Evolutionary conservation across 2,888 invertebrate genomes (phyloP).

Genomic region (Drosophila dives): DNA sequence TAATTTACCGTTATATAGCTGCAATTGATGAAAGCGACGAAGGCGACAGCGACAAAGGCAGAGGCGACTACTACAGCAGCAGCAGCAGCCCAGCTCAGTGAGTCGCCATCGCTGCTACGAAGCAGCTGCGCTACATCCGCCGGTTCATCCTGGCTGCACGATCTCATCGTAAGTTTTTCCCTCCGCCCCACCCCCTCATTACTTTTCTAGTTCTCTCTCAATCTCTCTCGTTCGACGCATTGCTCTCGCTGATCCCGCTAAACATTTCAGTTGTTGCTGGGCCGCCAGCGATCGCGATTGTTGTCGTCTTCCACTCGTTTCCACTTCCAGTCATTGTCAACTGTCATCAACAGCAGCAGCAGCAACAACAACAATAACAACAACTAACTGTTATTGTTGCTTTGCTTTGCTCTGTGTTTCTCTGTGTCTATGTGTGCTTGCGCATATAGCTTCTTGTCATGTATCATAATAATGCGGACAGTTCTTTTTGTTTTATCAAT

Average conservation of each 20-base stretch:
- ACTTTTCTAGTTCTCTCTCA: not conserved
- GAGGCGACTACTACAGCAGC: constrained; percentile 18
- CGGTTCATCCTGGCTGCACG: constrained; percentile 72
- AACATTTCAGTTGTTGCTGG: constrained; percentile 60
- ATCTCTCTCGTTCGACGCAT: constrained; percentile 15
- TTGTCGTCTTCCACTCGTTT: constrained; percentile 26
- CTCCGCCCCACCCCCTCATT: not conserved
- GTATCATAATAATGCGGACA: constrained; percentile 74
- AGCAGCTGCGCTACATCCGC: constrained; percentile 60
- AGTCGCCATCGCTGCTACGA: constrained; percentile 46
- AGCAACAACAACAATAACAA: constrained; percentile 14
- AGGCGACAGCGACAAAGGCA: constrained; percentile 18
- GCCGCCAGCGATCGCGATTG: constrained; percentile 48
- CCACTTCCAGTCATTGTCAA: constrained; percentile 30
- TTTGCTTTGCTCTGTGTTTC: constrained; percentile 7
- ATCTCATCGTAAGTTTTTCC: constrained; percentile 58
- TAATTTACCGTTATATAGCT: constrained; percentile 78
- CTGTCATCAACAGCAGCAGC: constrained; percentile 4
- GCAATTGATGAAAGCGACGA: constrained; percentile 68
- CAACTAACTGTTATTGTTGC: constrained; percentile 12
- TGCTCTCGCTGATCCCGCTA: constrained; percentile 9
- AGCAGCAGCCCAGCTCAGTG: constrained; percentile 36
- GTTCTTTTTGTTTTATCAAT: constrained; percentile 79
- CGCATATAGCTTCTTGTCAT: constrained; percentile 43
- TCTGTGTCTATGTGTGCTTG: constrained; percentile 1